phyloP scores from a whole-genome alignment of 30 jellyfish, hydroid and myxozoan species.

The Catostylus mosaicus region DNA sequence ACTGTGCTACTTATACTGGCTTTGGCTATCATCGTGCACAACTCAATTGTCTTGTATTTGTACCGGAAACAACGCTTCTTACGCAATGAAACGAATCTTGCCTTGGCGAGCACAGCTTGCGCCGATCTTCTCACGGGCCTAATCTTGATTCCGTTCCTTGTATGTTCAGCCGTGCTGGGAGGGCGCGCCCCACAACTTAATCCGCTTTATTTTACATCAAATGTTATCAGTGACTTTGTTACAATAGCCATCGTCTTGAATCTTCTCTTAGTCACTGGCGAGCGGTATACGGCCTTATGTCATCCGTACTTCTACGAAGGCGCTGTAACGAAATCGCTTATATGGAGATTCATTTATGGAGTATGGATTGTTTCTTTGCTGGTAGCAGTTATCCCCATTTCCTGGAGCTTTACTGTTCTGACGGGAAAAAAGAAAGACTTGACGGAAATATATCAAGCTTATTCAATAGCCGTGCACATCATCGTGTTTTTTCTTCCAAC shows the following conservation, averaged over 20 bases:
- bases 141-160: constrained; percentile 37
- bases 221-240: constrained; percentile 43
- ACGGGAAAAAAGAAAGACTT: constrained; percentile 26
- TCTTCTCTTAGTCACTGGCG: constrained; percentile 38
- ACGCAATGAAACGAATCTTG: constrained; percentile 46
- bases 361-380: constrained; percentile 36
- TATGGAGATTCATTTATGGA: constrained; percentile 1
- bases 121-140: constrained; percentile 72
- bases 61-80: constrained; percentile 31
- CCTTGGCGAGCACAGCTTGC: constrained; percentile 40
- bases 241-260: constrained; percentile 50
- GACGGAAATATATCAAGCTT: constrained; percentile 7
- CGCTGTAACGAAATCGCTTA: constrained; percentile 20
- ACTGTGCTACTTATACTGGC: constrained; percentile 54
- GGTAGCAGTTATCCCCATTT: constrained; percentile 40
- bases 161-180: constrained; percentile 46
- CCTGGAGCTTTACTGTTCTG: constrained; percentile 54
- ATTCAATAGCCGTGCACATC: constrained; percentile 11
- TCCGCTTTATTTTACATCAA: constrained; percentile 46
- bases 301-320: constrained; percentile 55
- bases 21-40: constrained; percentile 43
- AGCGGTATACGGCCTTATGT: constrained; percentile 70
- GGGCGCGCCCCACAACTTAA: constrained; percentile 7
- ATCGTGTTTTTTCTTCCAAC: constrained; percentile 62
- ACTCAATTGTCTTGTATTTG: constrained; percentile 44